phyloP scores from a whole-genome alignment of 2,113 vertebrate species.

The Globicephala melas region DNA sequence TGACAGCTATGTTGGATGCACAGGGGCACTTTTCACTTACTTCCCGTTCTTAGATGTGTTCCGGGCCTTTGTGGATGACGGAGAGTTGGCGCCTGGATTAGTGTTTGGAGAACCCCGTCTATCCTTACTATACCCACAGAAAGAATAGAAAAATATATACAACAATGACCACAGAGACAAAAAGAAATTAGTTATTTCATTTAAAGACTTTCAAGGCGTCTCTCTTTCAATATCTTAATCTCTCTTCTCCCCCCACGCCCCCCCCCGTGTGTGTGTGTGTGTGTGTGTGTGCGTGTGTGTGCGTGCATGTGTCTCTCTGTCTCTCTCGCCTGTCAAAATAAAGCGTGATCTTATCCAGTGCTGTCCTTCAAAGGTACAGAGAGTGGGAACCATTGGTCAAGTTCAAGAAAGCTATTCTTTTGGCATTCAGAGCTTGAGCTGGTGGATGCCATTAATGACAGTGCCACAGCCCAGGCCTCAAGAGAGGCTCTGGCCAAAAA shows the following conservation, averaged over 20 bases:
- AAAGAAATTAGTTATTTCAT: conserved; percentile 62
- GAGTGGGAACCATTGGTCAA: conserved; percentile 21
- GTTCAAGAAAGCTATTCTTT: conserved; percentile 5
- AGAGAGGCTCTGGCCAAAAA: neutral
- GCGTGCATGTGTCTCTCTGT: neutral
- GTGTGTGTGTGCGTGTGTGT: accelerated
- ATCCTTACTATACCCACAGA: conserved; percentile 52
- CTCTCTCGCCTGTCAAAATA: neutral
- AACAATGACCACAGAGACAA: conserved; percentile 8
- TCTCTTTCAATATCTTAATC: neutral
- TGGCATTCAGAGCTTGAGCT: conserved; percentile 6
- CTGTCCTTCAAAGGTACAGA: conserved; percentile 16
- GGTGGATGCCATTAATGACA: neutral
- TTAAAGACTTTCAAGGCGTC: conserved; percentile 5
- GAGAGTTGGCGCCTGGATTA: conserved; percentile 55
- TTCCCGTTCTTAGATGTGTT: conserved; percentile 66
- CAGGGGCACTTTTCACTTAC: conserved; percentile 64
- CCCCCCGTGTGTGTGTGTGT: too few species aligned
- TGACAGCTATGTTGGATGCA: neutral
- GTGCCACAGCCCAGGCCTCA: neutral
- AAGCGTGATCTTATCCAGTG: conserved; percentile 8
- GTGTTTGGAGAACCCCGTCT: conserved; percentile 57
- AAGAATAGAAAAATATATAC: conserved; percentile 22
- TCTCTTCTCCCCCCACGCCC: neutral
- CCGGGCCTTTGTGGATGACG: conserved; percentile 57